A percentile compares a stretch with the other conserved stretches of the same genome.
Evolutionary conservation across 2,888 invertebrate species (phyloP).

Genomic region (Drosophila kokeensis): DNA sequence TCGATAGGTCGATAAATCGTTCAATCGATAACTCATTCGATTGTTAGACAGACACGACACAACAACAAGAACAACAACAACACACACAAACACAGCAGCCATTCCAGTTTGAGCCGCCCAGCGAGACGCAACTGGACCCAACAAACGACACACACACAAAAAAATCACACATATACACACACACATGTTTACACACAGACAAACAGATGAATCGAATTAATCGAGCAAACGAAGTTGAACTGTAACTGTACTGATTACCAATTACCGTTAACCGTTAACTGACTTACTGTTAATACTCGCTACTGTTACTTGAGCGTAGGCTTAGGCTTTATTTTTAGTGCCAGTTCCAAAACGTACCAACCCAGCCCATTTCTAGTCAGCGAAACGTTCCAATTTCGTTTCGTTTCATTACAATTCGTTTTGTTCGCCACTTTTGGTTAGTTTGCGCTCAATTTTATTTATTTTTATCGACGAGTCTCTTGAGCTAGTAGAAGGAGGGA

Average conservation of each 20-base stretch:
- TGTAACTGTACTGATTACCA: constrained; percentile 74
- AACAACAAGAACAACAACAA: constrained; percentile 14
- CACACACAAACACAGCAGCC: constrained; percentile 44
- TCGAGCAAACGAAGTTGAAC: constrained; percentile 30
- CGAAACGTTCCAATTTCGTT: constrained; percentile 42
- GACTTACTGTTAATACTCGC: constrained; percentile 42
- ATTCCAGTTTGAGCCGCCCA: constrained; percentile 62
- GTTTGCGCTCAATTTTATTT: constrained; percentile 28
- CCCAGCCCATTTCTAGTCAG: constrained; percentile 46
- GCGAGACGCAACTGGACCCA: constrained; percentile 65
- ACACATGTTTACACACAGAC: constrained; percentile 5
- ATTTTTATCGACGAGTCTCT: constrained; percentile 33
- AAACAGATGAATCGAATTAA: constrained; percentile 17
- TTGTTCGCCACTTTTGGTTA: constrained; percentile 14
- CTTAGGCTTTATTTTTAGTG: constrained; percentile 38
- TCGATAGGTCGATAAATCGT: constrained; percentile 35
- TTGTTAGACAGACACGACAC: constrained; percentile 23
- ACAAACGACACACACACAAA: constrained; percentile 48
- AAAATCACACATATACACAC: constrained; percentile 2
- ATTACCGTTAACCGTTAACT: constrained; percentile 57
- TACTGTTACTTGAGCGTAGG: constrained; percentile 49
- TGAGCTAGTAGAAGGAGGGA: constrained; percentile 44
- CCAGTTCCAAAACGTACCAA: constrained; percentile 11
- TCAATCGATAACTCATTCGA: constrained; percentile 29
- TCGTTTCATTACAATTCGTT: constrained; percentile 33